Percentiles rank a stretch among this genome's conserved stretches.
Evolutionary conservation across 1,140 invertebrate species (phyloP).

Genomic region (Tetragonula clypearis): DNA sequence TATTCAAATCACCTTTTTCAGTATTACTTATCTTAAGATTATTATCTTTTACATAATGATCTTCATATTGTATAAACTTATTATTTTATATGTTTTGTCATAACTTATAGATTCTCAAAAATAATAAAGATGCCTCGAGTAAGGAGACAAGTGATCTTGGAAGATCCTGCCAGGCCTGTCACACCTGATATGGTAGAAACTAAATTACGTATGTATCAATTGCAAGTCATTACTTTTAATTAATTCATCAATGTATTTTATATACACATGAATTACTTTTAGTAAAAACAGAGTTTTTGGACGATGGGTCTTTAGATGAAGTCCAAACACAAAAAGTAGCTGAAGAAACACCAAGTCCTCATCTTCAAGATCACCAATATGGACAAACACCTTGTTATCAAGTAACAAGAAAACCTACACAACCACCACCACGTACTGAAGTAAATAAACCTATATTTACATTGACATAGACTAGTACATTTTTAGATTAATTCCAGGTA

Average conservation of each 20-base stretch:
- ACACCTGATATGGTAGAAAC: slow-evolving; percentile 80
- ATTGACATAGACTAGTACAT: neutral
- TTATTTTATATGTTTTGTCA: neutral
- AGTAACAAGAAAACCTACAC: slow-evolving; percentile 83
- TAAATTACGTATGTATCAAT: slow-evolving; percentile 75
- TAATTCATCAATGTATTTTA: neutral
- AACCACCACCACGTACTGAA: slow-evolving; percentile 82
- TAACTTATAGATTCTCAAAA: slow-evolving; percentile 64
- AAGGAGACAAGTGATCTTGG: slow-evolving; percentile 80
- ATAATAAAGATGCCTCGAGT: slow-evolving; percentile 77
- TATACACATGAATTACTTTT: neutral
- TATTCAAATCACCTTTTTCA: too few species aligned
- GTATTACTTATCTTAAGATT: neutral
- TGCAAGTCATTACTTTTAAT: neutral
- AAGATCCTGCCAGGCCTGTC: slow-evolving; percentile 80
- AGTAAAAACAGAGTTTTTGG: slow-evolving; percentile 80
- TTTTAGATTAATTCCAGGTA: neutral
- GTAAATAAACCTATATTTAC: slow-evolving; percentile 67
- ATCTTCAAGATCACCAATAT: slow-evolving; percentile 92
- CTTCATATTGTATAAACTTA: neutral
- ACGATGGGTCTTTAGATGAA: slow-evolving; percentile 78
- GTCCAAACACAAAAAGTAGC: slow-evolving; percentile 78
- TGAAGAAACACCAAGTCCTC: slow-evolving; percentile 85
- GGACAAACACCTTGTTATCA: slow-evolving; percentile 90
- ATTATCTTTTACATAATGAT: neutral